Conservation (phyloP, 1,140 invertebrate genomes). For the Calosoma granatense region DNA sequence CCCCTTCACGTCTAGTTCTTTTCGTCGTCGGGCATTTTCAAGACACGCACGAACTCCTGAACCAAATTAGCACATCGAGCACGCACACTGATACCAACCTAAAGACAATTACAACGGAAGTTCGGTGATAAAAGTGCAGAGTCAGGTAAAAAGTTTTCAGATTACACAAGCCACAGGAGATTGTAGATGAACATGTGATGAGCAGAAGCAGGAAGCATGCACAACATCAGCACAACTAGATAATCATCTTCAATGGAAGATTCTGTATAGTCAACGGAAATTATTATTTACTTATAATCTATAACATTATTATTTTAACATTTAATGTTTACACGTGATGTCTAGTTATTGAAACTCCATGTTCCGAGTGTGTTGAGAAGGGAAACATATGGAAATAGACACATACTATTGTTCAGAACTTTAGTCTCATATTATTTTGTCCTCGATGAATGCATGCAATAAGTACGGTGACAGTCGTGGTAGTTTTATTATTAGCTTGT, state of each 20-base stretch:
- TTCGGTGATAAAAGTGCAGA: not conserved
- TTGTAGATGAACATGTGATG: not conserved
- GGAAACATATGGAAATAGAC: no score
- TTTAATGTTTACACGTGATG: no score
- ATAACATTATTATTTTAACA: no score
- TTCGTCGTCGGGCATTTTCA: not conserved
- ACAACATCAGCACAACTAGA: constrained; percentile 11
- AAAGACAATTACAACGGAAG: constrained; percentile 10
- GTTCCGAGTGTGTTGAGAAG: no score
- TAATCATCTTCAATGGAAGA: constrained; percentile 14
- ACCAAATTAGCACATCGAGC: not conserved
- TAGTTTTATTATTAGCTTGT: no score
- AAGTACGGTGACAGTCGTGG: no score
- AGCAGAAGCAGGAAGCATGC: constrained; percentile 6
- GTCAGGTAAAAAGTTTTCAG: constrained; percentile 13
- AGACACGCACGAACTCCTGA: not conserved
- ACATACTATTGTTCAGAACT: no score
- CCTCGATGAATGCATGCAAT: no score
- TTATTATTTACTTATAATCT: no score
- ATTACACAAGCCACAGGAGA: constrained; percentile 10
- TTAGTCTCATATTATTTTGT: no score
- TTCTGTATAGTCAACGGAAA: no score
- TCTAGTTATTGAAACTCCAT: no score
- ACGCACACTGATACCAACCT: not conserved
- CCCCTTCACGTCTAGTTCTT: not conserved